Base-by-base conservation (phyloP, 2,797 vertebrate species). In the Ciconia nigra region DNA sequence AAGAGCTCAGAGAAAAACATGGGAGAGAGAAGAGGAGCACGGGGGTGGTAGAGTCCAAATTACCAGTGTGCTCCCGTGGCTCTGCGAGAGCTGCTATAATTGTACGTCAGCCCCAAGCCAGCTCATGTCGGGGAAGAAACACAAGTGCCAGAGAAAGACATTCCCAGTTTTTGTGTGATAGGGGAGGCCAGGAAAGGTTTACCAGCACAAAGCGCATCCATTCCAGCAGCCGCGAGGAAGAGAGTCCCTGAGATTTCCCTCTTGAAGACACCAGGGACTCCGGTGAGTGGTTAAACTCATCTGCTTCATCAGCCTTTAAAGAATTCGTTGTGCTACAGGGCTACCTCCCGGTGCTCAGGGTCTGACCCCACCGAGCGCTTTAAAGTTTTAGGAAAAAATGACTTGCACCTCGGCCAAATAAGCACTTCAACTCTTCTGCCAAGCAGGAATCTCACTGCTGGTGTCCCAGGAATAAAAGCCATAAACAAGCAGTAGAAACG, bases 401-500 rank as follows among this genome's bases (percentile, higher is more conserved):
- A 52, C 86, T 94, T 93, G 29, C 22, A 59, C 29, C 39, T 91
- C 22, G 4, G 44, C 42, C 49, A 31, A 57, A 67, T 65, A 90
- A 83, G 51, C 72, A 44, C 72, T 90, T 91, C 49, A 88, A 46
- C 71, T 94, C 65, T 77, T 83, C 82, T 83, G 79, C 89, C 87
- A 83, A 91, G 83, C 83, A 81, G 52, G 57, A 94, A 91, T 85
- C 67, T 80, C 54, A 65, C 52, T 65, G 42, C 37, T 71, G 55
- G 17, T 80, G 42, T 79, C 77, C 26, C 0, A 0, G 58, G 80
- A 92, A 95, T 70, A 89, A 96, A 94, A 61, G 71, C 74, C 12
- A 4, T 96, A 96, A 97, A 95, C 81, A 96, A 92, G 81, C 78
- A 80, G 25, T 12, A 74, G 73, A 87, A 95, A 77, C 4, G 10